Percentiles rank a stretch among this genome's conserved stretches.
Evolutionary conservation across 2,113 vertebrate genomes (phyloP).

Genomic region (Zingel zingel): DNA sequence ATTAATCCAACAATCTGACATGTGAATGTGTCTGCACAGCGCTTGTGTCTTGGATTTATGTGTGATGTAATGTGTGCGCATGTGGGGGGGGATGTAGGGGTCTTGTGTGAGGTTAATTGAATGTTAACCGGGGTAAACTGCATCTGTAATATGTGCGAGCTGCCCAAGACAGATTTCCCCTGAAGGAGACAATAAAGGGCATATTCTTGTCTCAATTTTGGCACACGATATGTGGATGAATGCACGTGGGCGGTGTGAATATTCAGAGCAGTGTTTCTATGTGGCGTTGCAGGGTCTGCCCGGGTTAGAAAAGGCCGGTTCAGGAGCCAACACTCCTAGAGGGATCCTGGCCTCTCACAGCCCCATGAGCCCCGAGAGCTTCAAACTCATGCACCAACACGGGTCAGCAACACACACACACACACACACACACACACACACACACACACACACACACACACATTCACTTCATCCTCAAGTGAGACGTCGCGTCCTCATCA

Average conservation of each 20-base stretch:
- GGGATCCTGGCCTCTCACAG: conserved; percentile 89
- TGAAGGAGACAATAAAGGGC: too few species aligned
- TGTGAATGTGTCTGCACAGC: background rate
- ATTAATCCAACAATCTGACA: background rate
- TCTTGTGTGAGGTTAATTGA: too few species aligned
- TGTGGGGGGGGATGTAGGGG: too few species aligned
- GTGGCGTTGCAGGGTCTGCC: conserved; percentile 91
- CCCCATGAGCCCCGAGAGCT: conserved; percentile 94
- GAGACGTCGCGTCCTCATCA: background rate
- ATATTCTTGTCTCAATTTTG: too few species aligned
- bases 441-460: conserved; percentile 31
- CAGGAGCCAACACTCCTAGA: conserved; percentile 87
- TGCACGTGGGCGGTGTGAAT: conserved; percentile 36
- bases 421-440: conserved; percentile 23
- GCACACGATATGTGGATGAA: too few species aligned
- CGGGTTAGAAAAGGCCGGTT: conserved; percentile 89
- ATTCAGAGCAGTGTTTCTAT: conserved; percentile 76
- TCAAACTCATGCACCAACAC: conserved; percentile 93
- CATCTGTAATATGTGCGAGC: too few species aligned
- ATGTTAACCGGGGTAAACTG: too few species aligned
- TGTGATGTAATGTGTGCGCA: too few species aligned
- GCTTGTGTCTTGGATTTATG: background rate
- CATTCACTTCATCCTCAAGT: background rate
- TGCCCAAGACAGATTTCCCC: too few species aligned
- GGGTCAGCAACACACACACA: conserved; percentile 82